Base-by-base conservation (phyloP, 2,888 invertebrate genomes). In the Himalopsyche anomala region DNA sequence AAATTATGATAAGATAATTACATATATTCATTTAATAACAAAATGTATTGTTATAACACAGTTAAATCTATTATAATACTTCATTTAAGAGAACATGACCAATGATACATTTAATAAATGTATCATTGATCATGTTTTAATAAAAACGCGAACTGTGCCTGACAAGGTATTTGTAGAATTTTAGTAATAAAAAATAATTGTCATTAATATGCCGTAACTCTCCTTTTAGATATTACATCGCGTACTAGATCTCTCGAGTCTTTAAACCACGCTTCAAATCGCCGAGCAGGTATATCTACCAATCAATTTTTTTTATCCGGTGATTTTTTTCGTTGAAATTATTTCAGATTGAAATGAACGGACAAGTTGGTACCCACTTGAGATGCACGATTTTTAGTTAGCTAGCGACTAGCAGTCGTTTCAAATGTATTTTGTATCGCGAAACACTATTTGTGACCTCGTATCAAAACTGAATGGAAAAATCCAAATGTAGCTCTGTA, bases 211-310 rank as follows among this genome's bases (percentile, higher is more conserved):
- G 15, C 51, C 51, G 15, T 51, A 51, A 62, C 62, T 62, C 62
- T 19, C 62, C 62, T 62, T 62, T 62, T 62, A 11, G 62, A 62
- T 62, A 62, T 62, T 6, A 62, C 28, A 8, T 9, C 62, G 62
- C 28, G 62, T 62, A 62, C 62, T 62, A 62, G 62, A 62, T 62
- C 19, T 19, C 62, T 19, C 51, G 62, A 62, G 8, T 62, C 62
- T 62, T 62, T 19, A 19, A 62, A 62, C 62, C 62, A 62, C 62
- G 62, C 62, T 62, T 62, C 62, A n/a, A 62, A 62, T 62, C 62
- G 11, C 28, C 19, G 62, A n/a, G 62, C 62, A 62, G 62, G 62
- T 62, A 51, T 51, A 62, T 62, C 62, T 62, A 62, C 62, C 62
- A 62, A 62, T 62, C 62, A 62, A n/a, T 62, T 62, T 62, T 28